Base-by-base conservation (phyloP, 2,888 invertebrate species). In the Coremacera marginata region DNA sequence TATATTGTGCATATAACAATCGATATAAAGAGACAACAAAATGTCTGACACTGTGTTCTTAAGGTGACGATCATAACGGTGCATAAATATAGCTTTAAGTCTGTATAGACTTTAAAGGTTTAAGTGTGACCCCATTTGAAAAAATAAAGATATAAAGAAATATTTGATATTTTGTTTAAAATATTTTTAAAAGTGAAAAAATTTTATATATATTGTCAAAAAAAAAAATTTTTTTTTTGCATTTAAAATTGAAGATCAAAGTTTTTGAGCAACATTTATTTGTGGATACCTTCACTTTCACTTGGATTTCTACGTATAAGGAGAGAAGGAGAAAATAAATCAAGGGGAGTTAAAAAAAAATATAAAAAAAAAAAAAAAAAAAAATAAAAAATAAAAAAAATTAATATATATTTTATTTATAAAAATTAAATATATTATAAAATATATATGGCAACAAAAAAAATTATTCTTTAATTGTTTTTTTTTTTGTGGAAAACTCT, bases 231-330 rank as follows among this genome's bases (percentile, higher is more conserved):
- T n/a, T n/a, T n/a, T n/a, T n/a, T n/a, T n/a, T n/a, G n/a, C n/a
- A n/a, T n/a, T n/a, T n/a, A n/a, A n/a, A n/a, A n/a, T n/a, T n/a
- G n/a, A n/a, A n/a, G n/a, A n/a, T n/a, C 44, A 2, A 44, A 1
- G 44, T 14, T 44, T 11, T 11, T 14, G 14, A 11, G 11, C 60
- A 25, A 11, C 60, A 22, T 27, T 22, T 7, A 60, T 71, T 19
- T 70, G 25, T 51, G 70, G 49, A 70, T 70, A 31, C 1, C 55
- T 55, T 60, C 34, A 55, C 55, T 70, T 70, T 70, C 70, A 70
- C 70, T 70, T 70, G 55, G 70, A 70, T 52, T 57, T 31, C 19
- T 16, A n/a, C 27, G 51, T 16, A 27, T 25, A 19, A 5, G n/a
- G n/a, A 2, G n/a, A 25, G 19, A 1, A 31, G 34, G 22, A 55